phyloP scores from a whole-genome alignment of 1,140 invertebrate genomes.

The Arion vulgaris region DNA sequence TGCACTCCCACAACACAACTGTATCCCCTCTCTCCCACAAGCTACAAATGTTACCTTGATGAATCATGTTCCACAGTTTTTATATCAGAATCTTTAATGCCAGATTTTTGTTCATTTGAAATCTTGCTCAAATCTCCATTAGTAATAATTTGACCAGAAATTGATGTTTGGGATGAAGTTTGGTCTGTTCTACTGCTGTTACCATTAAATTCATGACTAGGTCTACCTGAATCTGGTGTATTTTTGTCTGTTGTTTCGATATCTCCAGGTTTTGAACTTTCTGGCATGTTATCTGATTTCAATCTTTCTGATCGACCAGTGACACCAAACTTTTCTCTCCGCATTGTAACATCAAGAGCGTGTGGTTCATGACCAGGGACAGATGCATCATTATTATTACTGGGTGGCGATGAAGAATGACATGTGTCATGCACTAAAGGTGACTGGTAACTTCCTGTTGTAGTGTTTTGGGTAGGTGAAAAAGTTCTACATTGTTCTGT shows the following conservation, averaged over 20 bases:
- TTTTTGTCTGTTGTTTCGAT: neutral
- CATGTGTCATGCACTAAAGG: neutral
- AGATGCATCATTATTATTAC: too few relatives aligned
- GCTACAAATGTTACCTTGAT: neutral
- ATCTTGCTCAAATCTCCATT: neutral
- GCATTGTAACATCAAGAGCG: conserved; percentile 13
- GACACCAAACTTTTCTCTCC: conserved; percentile 21
- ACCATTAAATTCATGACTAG: neutral
- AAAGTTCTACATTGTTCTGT: too few relatives aligned
- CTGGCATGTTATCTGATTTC: neutral
- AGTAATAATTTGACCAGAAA: neutral
- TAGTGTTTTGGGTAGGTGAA: too few relatives aligned
- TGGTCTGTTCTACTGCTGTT: neutral
- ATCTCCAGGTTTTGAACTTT: neutral
- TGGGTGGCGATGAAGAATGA: neutral
- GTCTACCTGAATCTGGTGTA: neutral
- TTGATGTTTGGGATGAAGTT: neutral
- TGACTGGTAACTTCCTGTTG: too few relatives aligned
- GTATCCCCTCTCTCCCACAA: too few relatives aligned
- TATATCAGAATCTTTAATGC: neutral
- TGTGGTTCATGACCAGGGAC: neutral
- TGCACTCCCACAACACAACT: too few relatives aligned
- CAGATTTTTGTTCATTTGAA: neutral
- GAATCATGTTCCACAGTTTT: neutral
- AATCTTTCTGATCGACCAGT: conserved; percentile 11